Evolutionary conservation across 2,888 invertebrate genomes (phyloP), one percentile per base, ranked within the genome.

Genomic region (Branchipolynoe longqiensis): DNA sequence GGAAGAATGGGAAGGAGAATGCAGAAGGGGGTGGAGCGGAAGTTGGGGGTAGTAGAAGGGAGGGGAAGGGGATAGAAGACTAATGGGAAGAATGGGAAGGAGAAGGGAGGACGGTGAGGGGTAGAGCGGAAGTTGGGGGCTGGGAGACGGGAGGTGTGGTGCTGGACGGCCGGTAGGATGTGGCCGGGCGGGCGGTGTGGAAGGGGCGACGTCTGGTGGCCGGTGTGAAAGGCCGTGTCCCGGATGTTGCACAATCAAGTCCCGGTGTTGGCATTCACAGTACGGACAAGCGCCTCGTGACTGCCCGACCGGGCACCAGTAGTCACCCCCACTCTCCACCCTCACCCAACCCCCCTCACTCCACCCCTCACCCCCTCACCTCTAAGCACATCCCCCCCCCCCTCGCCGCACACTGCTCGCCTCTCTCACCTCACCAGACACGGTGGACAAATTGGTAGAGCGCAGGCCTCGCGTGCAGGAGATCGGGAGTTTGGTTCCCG

Each of bases 261-360:
- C 14, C 62, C n/a, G 62, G 28, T 62, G 62, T 62, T 62, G 62
- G 62, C 31, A 62, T 62, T 62, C 62, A 62, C 28, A 3, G 31
- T 31, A 12, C n/a, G 1, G n/a, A 28, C 48, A 25, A 25, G 3
- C 3, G 28, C 31, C 25, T 62, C 31, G 62, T 62, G 31, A 2
- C 62, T 31, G 62, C 25, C n/a, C n/a, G n/a, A 28, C 25, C 28
- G 62, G 25, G 62, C 62, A 31, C n/a, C 62, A 18, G 48, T 18
- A 48, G 8, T 48, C 48, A 48, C 48, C 48, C 8, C 48, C 48
- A 12, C 48, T 48, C 8, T 48, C 48, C 48, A 48, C 48, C 48
- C 48, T 18, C 8, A 12, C 48, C 18, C 48, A 12, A 48, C 48
- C 48, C 48, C 8, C 48, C 8, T 48, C 48, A 48, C 48, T 8